Evolutionary conservation across 2,888 invertebrate species (phyloP).

Genomic region (Andrena fulva): DNA sequence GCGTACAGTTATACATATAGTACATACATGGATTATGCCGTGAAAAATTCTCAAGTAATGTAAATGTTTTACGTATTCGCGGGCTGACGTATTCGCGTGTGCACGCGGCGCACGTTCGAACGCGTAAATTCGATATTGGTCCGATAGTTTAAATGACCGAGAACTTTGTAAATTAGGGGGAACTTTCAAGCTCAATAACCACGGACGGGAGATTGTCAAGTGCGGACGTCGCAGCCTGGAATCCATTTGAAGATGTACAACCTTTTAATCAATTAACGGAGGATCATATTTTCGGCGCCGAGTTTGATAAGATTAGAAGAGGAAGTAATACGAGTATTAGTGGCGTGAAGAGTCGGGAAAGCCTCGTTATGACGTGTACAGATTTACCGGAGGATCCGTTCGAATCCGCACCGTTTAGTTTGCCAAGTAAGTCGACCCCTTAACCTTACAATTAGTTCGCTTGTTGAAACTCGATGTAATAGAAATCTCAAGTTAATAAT

Average conservation of each 20-base stretch:
- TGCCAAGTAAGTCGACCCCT: conserved; percentile 86
- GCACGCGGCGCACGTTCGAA: not conserved
- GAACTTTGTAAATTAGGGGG: conserved; percentile 78
- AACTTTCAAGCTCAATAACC: conserved; percentile 82
- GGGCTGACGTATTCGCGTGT: no score
- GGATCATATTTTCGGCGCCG: conserved; percentile 93
- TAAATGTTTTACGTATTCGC: not conserved
- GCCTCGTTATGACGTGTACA: conserved; percentile 88
- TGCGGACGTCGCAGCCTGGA: conserved; percentile 91
- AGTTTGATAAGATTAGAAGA: conserved; percentile 92
- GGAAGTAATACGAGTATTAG: conserved; percentile 92
- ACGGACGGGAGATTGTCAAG: conserved; percentile 83
- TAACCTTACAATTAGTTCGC: not conserved
- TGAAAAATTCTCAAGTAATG: not conserved
- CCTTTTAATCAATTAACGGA: conserved; percentile 91
- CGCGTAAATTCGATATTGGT: not conserved
- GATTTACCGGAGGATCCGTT: conserved; percentile 90
- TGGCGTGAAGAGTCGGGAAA: conserved; percentile 90
- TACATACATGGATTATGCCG: not conserved
- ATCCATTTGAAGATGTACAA: conserved; percentile 91
- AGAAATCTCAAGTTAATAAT: not conserved
- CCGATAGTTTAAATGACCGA: not conserved
- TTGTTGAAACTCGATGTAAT: not conserved
- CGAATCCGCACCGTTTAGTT: conserved; percentile 92
- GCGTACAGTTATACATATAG: no score